Evolutionary conservation across 2,888 invertebrate genomes (phyloP), one percentile per base, ranked within the genome.

Genomic region (Corythucha ciliata): DNA sequence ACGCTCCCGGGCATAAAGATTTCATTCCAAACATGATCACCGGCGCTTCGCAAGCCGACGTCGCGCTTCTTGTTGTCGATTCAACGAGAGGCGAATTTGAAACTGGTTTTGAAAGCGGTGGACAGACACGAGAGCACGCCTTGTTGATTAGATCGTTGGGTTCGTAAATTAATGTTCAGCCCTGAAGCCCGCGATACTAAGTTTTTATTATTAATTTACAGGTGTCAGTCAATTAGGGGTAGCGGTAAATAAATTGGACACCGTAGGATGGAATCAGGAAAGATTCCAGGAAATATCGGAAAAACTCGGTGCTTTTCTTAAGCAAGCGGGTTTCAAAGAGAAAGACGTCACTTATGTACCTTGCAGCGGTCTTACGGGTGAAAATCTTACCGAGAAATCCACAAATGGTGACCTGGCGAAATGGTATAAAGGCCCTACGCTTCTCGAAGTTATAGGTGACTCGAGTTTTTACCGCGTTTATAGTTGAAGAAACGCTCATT

Each of bases 21-120:
- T 98, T 99, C 66, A 97, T 98, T 65, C 97, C 98, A 2, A 97
- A 98, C 64, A 98, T 99, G 97, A 98, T 99, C 60, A 89, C 88
- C 12, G 97, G 97, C 14, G 94, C 97, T 2, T 89, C 93, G 1
- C 96, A 97, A 70, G 98, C 98, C 2, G 98, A 99, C 72, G 96
- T 92, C 1, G 96, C 94, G 12, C 72, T 99, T 26, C 71, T 99
- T 20, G 97, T 98, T 0, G 88, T 98, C 1, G 97, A 98, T 73
- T 91, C 96, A 1, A 87, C 87, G 0, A 75, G 85, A 61, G 98
- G 98, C 21, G 98, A 98, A 72, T 99, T 99, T 71, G 98, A 99
- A 70, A 92, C 96, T 34, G 98, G 98, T 1, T 98, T 98, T 70
- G 96, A 97, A 64, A 80, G 83, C 61, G 97, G 97, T 10, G 98